Percentiles rank a stretch among this genome's conserved stretches.
Conservation (phyloP, 2,888 invertebrate species). For the Bursaphelenchus okinawaensis region DNA sequence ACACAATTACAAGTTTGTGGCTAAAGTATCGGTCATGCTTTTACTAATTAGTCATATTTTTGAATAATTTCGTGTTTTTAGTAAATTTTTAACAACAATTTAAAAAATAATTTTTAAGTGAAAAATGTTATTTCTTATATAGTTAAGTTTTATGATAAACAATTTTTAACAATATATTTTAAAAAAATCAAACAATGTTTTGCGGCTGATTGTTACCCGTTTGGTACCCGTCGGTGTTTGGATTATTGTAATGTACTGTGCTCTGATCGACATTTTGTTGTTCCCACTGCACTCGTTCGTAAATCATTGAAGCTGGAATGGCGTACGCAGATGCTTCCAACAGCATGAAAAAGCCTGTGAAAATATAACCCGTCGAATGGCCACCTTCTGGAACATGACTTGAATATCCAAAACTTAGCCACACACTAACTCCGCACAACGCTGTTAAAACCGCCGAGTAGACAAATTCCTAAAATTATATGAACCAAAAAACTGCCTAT, state of each 20-base stretch:
- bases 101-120: no score
- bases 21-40: no score
- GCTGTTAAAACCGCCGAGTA: conserved; percentile 52
- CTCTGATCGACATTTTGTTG: not conserved
- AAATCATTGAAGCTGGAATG: conserved; percentile 45
- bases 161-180: no score
- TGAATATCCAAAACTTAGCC: conserved; percentile 50
- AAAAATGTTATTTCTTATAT: no score
- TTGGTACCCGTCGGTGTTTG: not conserved
- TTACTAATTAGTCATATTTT: no score
- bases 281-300: conserved; percentile 36
- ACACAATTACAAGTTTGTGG: no score
- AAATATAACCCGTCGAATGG: conserved; percentile 49
- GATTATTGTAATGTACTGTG: not conserved
- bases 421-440: conserved; percentile 43
- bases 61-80: no score
- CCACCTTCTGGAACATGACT: conserved; percentile 34
- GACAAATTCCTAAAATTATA: conserved; percentile 35
- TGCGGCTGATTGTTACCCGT: not conserved
- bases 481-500: conserved; percentile 1
- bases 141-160: no score
- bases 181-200: no score
- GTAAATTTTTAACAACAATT: no score
- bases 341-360: conserved; percentile 52
- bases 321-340: conserved; percentile 45